A percentile compares a stretch with the other conserved stretches of the same genome.
phyloP scores from a whole-genome alignment of 92 coral and sea anemone species.

The Paragorgia papillata region DNA sequence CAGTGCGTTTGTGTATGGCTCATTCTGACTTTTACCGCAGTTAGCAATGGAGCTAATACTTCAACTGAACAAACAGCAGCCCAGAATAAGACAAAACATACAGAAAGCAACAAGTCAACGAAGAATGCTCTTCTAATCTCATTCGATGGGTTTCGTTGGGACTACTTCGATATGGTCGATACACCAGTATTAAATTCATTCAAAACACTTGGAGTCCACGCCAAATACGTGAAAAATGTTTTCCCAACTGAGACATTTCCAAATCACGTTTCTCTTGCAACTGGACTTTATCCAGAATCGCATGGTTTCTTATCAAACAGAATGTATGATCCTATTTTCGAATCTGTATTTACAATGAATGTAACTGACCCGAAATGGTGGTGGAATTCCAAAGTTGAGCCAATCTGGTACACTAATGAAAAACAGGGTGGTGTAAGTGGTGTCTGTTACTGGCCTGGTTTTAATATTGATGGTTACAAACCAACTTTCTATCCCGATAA shows the following conservation, averaged over 20 bases:
- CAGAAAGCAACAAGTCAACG: background rate
- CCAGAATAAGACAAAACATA: background rate
- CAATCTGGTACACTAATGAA: constrained; percentile 89
- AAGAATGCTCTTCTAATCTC: constrained; percentile 74
- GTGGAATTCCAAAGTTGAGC: constrained; percentile 73
- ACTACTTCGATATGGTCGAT: constrained; percentile 64
- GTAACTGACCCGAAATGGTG: constrained; percentile 85
- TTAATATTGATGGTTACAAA: constrained; percentile 68
- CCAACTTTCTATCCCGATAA: constrained; percentile 54
- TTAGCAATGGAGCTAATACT: too few relatives aligned
- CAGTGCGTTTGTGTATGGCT: too few relatives aligned
- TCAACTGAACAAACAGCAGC: background rate
- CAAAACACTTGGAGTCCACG: constrained; percentile 71
- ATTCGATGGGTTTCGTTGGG: constrained; percentile 91
- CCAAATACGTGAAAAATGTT: constrained; percentile 66
- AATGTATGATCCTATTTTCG: constrained; percentile 78
- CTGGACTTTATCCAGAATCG: constrained; percentile 85
- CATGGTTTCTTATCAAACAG: constrained; percentile 85
- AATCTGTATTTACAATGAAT: constrained; percentile 59
- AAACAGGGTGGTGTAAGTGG: constrained; percentile 80
- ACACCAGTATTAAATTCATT: constrained; percentile 81
- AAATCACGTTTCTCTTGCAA: constrained; percentile 77
- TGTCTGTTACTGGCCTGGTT: constrained; percentile 85
- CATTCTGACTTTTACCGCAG: too few relatives aligned
- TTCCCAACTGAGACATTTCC: constrained; percentile 85